Evolutionary conservation across 2,888 invertebrate species (phyloP), one percentile per base, ranked within the genome.

Genomic region (Yponomeuta sedellus): DNA sequence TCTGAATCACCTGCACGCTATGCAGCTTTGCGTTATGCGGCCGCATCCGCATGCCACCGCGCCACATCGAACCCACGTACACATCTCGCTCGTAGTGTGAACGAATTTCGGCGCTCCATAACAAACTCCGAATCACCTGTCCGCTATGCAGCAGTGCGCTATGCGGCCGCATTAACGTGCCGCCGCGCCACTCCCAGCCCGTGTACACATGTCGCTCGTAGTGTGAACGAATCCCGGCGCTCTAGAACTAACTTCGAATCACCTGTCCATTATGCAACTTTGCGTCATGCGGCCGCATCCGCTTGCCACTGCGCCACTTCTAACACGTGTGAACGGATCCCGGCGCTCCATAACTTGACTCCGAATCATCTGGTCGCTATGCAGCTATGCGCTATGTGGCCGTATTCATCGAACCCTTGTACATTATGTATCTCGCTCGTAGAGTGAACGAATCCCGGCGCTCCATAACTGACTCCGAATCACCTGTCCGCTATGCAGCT

Each of bases 251-350:
- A n/a, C 56, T 56, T 8, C 19, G n/a, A 52, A 61, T 64, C 59
- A 66, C 34, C 59, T 59, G 44, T 59, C 12, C 20, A 16, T 58
- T 56, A 66, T 66, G 28, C 66, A 22, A 22, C 64, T 66, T 64
- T 28, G 28, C 25, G 64, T 64, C 65, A 61, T 64, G 61, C 64
- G 67, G n/a, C 16, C 65, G 66, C 67, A 63, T 64, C 65, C 64
- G 67, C 66, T 52, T 67, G 44, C 58, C 62, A 16, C 40, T 20
- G 64, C 52, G n/a, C n/a, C n/a, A n/a, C n/a, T n/a, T n/a, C n/a
- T n/a, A n/a, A n/a, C n/a, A n/a, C n/a, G 28, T 28, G 28, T 28
- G 5, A 5, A 2, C 5, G 28, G 28, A 28, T 4, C 28, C 5
- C 28, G 28, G 28, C 5, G 28, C 28, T 28, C 28, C 28, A 28